Base-by-base conservation (phyloP, 1,140 invertebrate species). In the Spodoptera litura region DNA sequence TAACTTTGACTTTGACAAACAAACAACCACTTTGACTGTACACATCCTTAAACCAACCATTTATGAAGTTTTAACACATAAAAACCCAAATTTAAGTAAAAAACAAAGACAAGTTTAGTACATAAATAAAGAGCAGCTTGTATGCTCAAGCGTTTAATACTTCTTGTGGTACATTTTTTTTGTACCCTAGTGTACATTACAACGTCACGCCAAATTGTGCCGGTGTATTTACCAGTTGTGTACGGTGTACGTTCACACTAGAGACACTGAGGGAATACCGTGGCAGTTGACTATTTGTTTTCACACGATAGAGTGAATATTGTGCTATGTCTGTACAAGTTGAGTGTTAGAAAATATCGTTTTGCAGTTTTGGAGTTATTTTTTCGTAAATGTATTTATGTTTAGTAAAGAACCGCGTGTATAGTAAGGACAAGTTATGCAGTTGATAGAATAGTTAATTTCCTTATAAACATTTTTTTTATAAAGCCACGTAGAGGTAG, bases 111-210 rank as follows among this genome's bases (percentile, higher is more conserved):
- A 59, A 59, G 55, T 9, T 15, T n/a, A 15, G 35, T 38, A 38
- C 2, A 6, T n/a, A 44, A 20, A 64, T 38, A 49, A 64, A 49
- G 38, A 49, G 35, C n/a, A 20, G 15, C 15, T n/a, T 20, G n/a
- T 49, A 64, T 9, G 8, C 8, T 64, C 35, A 20, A 20, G 13
- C n/a, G 38, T 38, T 20, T 15, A 64, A 64, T 64, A 59, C 61
- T 3, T 44, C 35, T 13, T 44, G 35, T 64, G 6, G 31, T 15
- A 31, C 35, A 44, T 44, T n/a, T 15, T 49, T 10, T 64, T 49
- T 64, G 61, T n/a, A 64, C n/a, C 15, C 38, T 1, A 64, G 61
- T 64, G 61, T 64, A 64, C 38, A 38, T 49, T 64, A 64, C 61
- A 64, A 20, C 38, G 61, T 64, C 38, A 64, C 61, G 3, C 35